Evolutionary conservation across 2,888 invertebrate genomes (phyloP).

Genomic region (Drosophila prolongata): DNA sequence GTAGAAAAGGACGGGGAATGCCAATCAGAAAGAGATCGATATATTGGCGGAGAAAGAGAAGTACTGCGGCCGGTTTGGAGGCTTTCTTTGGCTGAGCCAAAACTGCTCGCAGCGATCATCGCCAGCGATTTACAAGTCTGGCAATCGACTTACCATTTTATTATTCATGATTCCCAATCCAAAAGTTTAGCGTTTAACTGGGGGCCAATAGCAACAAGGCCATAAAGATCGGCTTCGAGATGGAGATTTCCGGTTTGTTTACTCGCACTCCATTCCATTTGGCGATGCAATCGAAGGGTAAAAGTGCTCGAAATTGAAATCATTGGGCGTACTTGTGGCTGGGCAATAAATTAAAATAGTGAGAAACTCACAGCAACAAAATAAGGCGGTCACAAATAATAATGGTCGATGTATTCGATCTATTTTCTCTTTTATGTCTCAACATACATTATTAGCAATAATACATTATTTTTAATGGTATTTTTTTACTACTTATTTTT

Average conservation of each 20-base stretch:
- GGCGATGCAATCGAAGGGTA: constrained; percentile 22
- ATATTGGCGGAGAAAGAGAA: constrained; percentile 5
- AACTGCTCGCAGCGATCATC: constrained; percentile 26
- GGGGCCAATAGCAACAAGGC: constrained; percentile 31
- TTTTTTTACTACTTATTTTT: too few species aligned
- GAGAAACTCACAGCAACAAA: constrained; percentile 10
- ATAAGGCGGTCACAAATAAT: not conserved
- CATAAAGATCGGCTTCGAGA: constrained; percentile 14
- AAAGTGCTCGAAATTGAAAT: constrained; percentile 16
- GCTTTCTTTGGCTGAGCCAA: constrained; percentile 46
- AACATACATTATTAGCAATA: too few species aligned
- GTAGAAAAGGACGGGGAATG: not conserved
- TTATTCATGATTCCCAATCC: constrained; percentile 29
- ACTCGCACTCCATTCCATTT: constrained; percentile 17
- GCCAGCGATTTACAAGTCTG: constrained; percentile 48
- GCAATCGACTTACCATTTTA: constrained; percentile 36
- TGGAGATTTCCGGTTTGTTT: constrained; percentile 38
- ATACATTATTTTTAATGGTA: too few species aligned
- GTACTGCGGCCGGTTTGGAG: constrained; percentile 27
- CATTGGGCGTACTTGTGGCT: not conserved
- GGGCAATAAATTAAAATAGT: not conserved
- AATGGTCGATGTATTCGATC: too few species aligned
- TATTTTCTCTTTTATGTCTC: too few species aligned
- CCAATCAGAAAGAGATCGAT: not conserved
- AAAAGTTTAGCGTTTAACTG: constrained; percentile 50